Evolutionary conservation across 1,140 invertebrate genomes (phyloP), one percentile per base, ranked within the genome.

Genomic region (Drosophila repletoides): DNA sequence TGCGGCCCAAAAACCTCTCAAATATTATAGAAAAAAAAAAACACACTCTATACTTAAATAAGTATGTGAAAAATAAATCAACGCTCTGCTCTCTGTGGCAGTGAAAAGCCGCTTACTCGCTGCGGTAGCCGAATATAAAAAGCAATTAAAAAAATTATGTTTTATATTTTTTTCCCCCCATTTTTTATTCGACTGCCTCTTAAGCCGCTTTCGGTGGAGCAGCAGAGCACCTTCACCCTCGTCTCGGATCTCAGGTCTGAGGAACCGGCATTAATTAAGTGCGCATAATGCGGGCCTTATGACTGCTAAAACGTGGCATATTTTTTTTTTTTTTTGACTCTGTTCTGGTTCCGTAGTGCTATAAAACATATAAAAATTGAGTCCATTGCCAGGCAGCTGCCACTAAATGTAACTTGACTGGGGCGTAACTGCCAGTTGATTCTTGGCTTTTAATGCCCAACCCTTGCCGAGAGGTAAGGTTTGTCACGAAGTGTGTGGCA

Each of bases 271-370:
- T 86, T 86, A 86, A 86, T 86, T 86, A 86, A 86, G 80, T 86
- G 75, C 65, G 71, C 80, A 86, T 84, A 84, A 84, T 84, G 80
- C 80, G 80, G 80, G 80, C 80, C n/a, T 84, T 86, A 86, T 86
- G 80, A 86, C 74, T 84, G 79, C 75, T 69, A 86, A 84, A 84
- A 76, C 46, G 67, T 76, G 76, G 76, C 52, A 64, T 34, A 66
- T 66, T 66, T 49, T 61, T 75, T 46, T 31, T 38, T 21, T 40
- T 56, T 69, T 66, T 55, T 26, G 68, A 52, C 48, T 17, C 49
- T 48, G 31, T 43, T 53, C 55, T 49, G 9, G 41, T 36, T 64
- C 28, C 51, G 17, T 33, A 40, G 19, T 24, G 22, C 29, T 17
- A 64, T 64, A 64, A 53, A 63, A 24, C 59, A 63, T 41, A 9